Base-by-base conservation (phyloP, 1,140 invertebrate genomes). In the Stegodyphus dumicola region DNA sequence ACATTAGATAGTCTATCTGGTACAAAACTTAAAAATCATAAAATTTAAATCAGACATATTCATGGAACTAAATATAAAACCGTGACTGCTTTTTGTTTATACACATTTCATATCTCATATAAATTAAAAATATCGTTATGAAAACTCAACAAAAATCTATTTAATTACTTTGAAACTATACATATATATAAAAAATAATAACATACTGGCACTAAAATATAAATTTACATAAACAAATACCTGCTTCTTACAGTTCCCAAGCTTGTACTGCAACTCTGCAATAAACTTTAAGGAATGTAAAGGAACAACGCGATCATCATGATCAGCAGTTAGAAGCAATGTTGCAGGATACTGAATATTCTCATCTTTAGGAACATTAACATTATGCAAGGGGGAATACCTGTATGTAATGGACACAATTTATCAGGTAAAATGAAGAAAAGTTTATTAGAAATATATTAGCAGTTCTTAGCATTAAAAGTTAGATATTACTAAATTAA, bases 231-330 rank as follows among this genome's bases (percentile, higher is more conserved):
- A 1, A 33, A 33, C 33, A 33, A 33, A 3, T 81, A 92, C 91
- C 89, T 94, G 93, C 86, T 93, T 91, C 3, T 93, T 89, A 17
- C 93, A 89, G 66, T 91, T 90, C 69, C 94, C 93, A 66, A 96
- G 90, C 49, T 91, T 92, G 88, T 97, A 91, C 89, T 99, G 98
- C 69, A 99, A 91, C 88, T 96, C 93, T 1, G 98, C 97, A 78
- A 97, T 95, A 89, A 96, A 96, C 92, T 99, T 99, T 6, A 99
- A 93, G 79, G 97, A 98, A 91, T 99, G 98, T 78, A 97, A 93
- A 54, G 97, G 97, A 77, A 98, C 97, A 77, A 99, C 98, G 87
- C 98, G 93, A 92, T 99, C 98, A 92, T 99, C 98, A 91, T 99
- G 98, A 92, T 99, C 98, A 17, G 96, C 98, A 48, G 98, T 99